Percentiles rank a stretch among this genome's conserved stretches.
Evolutionary conservation across 1,140 invertebrate species (phyloP).

Genomic region (Magallana gigas): DNA sequence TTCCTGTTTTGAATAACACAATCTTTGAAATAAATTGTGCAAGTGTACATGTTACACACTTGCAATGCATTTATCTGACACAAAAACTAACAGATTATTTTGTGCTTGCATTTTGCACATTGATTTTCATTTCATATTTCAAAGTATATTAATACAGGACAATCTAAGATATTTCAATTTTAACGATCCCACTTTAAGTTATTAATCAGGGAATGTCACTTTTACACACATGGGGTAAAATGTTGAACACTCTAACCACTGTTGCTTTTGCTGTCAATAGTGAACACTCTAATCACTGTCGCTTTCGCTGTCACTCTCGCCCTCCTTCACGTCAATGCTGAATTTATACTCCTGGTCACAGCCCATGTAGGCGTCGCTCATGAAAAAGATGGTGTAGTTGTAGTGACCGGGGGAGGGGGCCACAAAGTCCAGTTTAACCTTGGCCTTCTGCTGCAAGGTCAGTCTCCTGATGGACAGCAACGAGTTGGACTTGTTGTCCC

Average conservation of each 20-base stretch:
- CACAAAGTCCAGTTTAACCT: conserved; percentile 96
- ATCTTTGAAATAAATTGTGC: too few species aligned
- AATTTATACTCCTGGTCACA: conserved; percentile 87
- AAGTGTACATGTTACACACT: too few species aligned
- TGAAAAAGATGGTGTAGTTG: conserved; percentile 97
- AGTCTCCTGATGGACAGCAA: conserved; percentile 97
- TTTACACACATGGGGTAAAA: too few species aligned
- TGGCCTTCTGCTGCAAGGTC: conserved; percentile 95
- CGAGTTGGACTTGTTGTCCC: conserved; percentile 96
- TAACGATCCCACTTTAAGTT: too few species aligned
- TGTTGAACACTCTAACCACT: conserved; percentile 64
- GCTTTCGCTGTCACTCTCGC: conserved; percentile 76
- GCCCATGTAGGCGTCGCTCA: conserved; percentile 99
- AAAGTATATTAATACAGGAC: too few species aligned
- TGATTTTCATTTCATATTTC: too few species aligned
- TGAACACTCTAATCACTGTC: conserved; percentile 69
- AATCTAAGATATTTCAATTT: too few species aligned
- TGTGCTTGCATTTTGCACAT: too few species aligned
- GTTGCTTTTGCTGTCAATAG: conserved; percentile 72
- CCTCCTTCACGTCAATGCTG: conserved; percentile 87
- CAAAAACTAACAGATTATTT: too few species aligned
- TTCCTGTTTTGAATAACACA: too few species aligned
- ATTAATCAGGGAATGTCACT: too few species aligned
- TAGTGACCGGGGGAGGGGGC: conserved; percentile 89
- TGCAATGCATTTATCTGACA: too few species aligned